Evolutionary conservation across 2,797 vertebrate genomes (phyloP), one percentile per base, ranked within the genome.

Genomic region (Cygnus olor): DNA sequence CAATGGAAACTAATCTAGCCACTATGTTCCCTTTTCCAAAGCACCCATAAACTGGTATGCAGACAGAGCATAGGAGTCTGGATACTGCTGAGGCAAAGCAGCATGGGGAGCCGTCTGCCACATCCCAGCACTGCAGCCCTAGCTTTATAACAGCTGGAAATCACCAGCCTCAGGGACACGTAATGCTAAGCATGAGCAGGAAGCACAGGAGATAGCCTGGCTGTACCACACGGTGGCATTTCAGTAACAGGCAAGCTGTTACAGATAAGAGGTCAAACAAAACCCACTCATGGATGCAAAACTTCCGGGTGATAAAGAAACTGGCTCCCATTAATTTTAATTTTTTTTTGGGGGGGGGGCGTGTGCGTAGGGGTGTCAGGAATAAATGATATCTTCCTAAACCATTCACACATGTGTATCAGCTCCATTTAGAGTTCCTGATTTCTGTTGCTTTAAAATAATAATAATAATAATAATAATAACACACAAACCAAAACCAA

Each of bases 91-190:
- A 32, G 32, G 47, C 20, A 88, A 74, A 82, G 53, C 49, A 58
- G 47, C 56, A 60, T 49, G 17, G 10, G 36, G 10, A 24, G 8
- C 5, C 4, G 2, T n/a, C 58, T 30, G 18, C n/a, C 13, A 2
- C 21, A 42, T 32, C 24, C 5, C 28, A 66, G 44, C 4, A 8
- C 36, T 11, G 38, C 25, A 64, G 24, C 8, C 11, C 12, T 20
- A 80, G 28, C 20, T 64, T 60, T 77, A 7, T 7, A 68, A 53
- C 12, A 78, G 24, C 34, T 42, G 30, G 21, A 73, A 94, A 71
- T 44, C 51, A 25, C 19, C 20, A 27, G 54, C 22, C 58, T 9
- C 4, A 2, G 1, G 9, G 3, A 47, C 24, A 22, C 0, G 0
- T 16, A 80, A 13, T 34, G 34, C 10, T 11, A 5, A 30, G 10